These are phyloP conservation scores for Rhadinocentrus ornatus DNA, from an alignment of 2,797 vertebrate species.

Conservation along the genomic window DNA sequence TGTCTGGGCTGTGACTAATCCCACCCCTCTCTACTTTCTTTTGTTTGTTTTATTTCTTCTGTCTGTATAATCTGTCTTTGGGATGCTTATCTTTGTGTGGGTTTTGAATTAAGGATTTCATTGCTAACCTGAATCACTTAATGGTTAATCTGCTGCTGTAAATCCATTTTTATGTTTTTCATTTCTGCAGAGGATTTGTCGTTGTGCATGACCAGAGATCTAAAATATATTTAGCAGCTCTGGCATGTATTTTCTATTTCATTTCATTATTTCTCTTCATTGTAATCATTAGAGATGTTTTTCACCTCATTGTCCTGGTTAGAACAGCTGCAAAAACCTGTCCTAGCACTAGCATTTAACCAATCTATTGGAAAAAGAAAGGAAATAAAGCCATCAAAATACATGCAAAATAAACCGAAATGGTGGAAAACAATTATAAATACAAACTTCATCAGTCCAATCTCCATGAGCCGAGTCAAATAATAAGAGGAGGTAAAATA, in stretches of 20 bases:
- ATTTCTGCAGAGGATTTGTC: conserved; percentile 20
- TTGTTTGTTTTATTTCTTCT: conserved; percentile 12
- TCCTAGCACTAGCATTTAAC: no score
- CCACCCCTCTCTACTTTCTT: conserved; percentile 10
- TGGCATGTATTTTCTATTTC: background rate
- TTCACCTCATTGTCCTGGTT: background rate
- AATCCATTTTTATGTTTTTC: conserved; percentile 28
- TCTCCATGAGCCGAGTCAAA: background rate
- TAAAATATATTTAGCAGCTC: background rate
- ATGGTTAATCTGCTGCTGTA: conserved; percentile 28
- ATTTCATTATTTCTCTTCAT: background rate
- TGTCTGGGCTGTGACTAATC: conserved; percentile 30
- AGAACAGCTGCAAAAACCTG: background rate
- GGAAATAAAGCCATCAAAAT: background rate
- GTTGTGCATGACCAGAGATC: background rate
- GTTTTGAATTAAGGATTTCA: conserved; percentile 30
- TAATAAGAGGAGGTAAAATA: background rate
- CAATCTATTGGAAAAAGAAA: no score
- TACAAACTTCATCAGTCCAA: background rate
- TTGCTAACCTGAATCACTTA: conserved; percentile 1
- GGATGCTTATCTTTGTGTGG: conserved; percentile 17
- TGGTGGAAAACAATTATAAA: background rate
- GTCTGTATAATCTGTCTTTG: conserved; percentile 16
- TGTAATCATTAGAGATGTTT: background rate
- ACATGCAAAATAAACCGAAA: background rate